Conservation (phyloP, 2,888 invertebrate genomes). For the Tetheella fluctuosa region DNA sequence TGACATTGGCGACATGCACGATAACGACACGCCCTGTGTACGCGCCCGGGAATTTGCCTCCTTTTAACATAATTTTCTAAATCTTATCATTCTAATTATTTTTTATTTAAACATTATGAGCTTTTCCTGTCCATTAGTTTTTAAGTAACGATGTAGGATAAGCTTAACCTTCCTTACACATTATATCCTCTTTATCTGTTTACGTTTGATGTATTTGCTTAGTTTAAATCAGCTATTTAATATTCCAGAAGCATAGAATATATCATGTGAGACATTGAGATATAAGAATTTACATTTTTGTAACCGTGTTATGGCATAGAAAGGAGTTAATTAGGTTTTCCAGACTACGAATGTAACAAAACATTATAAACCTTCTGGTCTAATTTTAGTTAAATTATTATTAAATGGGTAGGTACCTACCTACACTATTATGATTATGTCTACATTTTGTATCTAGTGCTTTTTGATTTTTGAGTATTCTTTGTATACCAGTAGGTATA, state of each 20-base stretch:
- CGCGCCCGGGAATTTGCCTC: constrained; percentile 45
- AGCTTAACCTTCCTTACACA: constrained; percentile 7
- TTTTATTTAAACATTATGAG: constrained; percentile 30
- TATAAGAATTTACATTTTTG: constrained; percentile 33
- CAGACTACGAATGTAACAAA: constrained; percentile 18
- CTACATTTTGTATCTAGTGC: too few relatives aligned
- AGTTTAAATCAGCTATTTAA: constrained; percentile 37
- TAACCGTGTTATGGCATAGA: constrained; percentile 42
- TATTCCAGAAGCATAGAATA: constrained; percentile 40
- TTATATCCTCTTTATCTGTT: not conserved
- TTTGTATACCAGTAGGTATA: too few relatives aligned
- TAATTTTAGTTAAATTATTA: not conserved
- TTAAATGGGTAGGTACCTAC: too few relatives aligned
- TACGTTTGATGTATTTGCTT: constrained; percentile 20
- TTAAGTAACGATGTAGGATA: constrained; percentile 23
- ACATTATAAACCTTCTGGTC: not conserved
- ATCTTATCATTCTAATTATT: constrained; percentile 39
- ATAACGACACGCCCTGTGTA: constrained; percentile 42
- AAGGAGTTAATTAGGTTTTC: constrained; percentile 38
- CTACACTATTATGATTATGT: too few relatives aligned
- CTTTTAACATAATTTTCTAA: constrained; percentile 51
- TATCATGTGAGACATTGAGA: constrained; percentile 41
- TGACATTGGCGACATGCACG: constrained; percentile 50
- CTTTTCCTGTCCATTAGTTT: constrained; percentile 29
- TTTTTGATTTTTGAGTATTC: too few relatives aligned